These are phyloP conservation scores for Eriosoma lanigerum DNA, from an alignment of 1,140 invertebrate species.

Conservation along the genomic window DNA sequence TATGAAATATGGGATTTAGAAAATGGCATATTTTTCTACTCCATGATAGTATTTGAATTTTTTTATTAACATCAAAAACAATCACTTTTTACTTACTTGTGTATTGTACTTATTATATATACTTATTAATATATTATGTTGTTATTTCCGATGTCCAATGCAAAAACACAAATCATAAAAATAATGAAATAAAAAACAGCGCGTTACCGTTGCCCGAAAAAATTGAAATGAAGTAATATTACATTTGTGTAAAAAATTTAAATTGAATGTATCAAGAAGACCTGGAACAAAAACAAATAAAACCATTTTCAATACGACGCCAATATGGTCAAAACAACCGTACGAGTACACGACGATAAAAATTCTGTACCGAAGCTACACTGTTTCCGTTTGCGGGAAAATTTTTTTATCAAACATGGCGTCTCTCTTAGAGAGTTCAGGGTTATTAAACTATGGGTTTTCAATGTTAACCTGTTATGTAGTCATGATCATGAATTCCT, in stretches of 20 bases:
- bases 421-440: background rate
- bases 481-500: too few relatives aligned
- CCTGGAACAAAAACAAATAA: conserved; percentile 6
- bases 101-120: too few relatives aligned
- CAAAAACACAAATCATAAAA: background rate
- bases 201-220: background rate
- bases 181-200: too few relatives aligned
- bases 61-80: background rate
- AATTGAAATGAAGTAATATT: background rate
- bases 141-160: too few relatives aligned
- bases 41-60: conserved; percentile 48
- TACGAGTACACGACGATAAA: background rate
- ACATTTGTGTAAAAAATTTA: background rate
- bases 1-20: conserved; percentile 36
- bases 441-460: conserved; percentile 9
- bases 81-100: background rate
- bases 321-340: background rate
- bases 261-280: background rate
- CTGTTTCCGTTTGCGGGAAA: background rate
- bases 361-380: background rate
- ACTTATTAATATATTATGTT: too few relatives aligned
- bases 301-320: background rate
- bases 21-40: conserved; percentile 36
- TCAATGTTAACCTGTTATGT: too few relatives aligned
- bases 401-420: background rate